Percentiles rank a stretch among this genome's conserved stretches.
Evolutionary conservation across 2,888 invertebrate species (phyloP).

Genomic region (Cephalotes varians): DNA sequence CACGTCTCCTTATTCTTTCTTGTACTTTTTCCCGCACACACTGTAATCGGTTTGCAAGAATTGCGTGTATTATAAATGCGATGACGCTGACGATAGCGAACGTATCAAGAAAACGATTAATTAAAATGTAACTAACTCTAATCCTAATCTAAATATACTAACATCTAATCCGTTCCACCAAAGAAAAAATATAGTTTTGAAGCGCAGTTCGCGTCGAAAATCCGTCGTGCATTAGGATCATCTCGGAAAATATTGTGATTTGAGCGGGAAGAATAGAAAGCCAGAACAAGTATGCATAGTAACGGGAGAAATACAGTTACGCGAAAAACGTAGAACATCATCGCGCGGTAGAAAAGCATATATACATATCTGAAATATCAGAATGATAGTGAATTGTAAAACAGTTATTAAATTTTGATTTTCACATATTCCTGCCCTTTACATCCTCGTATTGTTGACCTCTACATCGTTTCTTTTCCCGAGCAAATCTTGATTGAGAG

Average conservation of each 20-base stretch:
- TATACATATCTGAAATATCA: slow-evolving; percentile 3
- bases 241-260: slow-evolving; percentile 19
- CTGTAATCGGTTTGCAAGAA: neutral
- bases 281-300: slow-evolving; percentile 12
- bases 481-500: neutral
- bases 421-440: neutral
- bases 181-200: neutral
- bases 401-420: slow-evolving; percentile 2
- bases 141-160: neutral
- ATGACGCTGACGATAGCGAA: neutral
- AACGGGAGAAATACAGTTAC: slow-evolving; percentile 28
- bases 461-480: neutral
- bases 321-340: slow-evolving; percentile 28
- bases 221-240: neutral
- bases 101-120: neutral
- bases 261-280: neutral
- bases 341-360: slow-evolving; percentile 8
- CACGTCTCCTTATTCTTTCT: slow-evolving; percentile 1
- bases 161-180: neutral
- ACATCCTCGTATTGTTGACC: neutral
- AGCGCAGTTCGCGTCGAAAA: neutral
- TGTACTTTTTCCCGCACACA: neutral
- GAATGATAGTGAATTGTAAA: slow-evolving; percentile 10
- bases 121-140: neutral
- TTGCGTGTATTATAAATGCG: neutral